Evolutionary conservation across 1,140 invertebrate genomes (phyloP).

Genomic region (Eurosta solidaginis): DNA sequence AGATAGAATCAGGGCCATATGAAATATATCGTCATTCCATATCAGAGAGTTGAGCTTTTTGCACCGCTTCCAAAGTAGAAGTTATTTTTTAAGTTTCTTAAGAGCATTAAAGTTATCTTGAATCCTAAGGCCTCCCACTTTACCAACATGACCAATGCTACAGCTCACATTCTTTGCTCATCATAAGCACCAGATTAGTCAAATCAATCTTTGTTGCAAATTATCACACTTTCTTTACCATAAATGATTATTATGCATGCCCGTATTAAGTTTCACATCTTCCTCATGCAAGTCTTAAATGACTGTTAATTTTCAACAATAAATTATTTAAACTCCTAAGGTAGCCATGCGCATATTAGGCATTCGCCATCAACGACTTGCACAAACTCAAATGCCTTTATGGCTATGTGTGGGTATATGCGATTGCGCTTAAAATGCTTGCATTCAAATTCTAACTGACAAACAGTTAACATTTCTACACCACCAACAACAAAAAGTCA

Average conservation of each 20-base stretch:
- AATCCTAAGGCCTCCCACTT: too few species aligned
- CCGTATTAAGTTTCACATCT: neutral
- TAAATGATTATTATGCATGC: neutral
- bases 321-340: conserved; percentile 10
- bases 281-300: neutral
- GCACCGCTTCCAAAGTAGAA: too few species aligned
- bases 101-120: too few species aligned
- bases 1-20: too few species aligned
- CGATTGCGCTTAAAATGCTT: neutral
- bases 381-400: too few species aligned
- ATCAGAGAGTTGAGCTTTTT: too few species aligned
- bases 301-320: conserved; percentile 2
- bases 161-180: too few species aligned
- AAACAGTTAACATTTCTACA: neutral
- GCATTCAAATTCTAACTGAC: neutral
- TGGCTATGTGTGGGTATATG: neutral
- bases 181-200: too few species aligned
- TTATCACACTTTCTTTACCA: neutral
- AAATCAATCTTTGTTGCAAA: neutral
- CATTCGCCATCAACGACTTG: neutral
- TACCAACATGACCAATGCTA: too few species aligned
- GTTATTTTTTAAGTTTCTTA: too few species aligned
- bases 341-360: neutral
- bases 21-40: too few species aligned
- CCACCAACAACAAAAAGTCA: neutral